Conservation (phyloP, 1,140 invertebrate species). For the Drosophila repleta region DNA sequence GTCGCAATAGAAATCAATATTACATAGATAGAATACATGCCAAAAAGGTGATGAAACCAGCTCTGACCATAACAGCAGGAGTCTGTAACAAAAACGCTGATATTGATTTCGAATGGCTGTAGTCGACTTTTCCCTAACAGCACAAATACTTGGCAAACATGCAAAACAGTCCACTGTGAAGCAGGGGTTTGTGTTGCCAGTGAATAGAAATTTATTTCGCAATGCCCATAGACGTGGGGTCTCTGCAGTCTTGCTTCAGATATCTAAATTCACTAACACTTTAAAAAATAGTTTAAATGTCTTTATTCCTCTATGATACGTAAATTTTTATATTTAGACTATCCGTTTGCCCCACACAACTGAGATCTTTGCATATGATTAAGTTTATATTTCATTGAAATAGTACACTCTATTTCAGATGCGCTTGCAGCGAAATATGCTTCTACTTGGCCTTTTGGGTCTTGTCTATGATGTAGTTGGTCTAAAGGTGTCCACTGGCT, state of each 20-base stretch:
- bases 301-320: too few species aligned
- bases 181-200: conserved; percentile 45
- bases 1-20: conserved; percentile 80
- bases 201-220: background rate
- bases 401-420: conserved; percentile 40
- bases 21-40: conserved; percentile 61
- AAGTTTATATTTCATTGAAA: background rate
- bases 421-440: conserved; percentile 24
- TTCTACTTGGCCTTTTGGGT: conserved; percentile 49
- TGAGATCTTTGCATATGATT: too few species aligned
- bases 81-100: conserved; percentile 28
- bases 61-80: conserved; percentile 71
- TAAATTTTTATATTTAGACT: too few species aligned
- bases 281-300: too few species aligned
- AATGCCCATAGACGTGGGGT: background rate
- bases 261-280: too few species aligned
- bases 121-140: conserved; percentile 20
- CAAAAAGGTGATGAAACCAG: conserved; percentile 73
- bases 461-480: conserved; percentile 22
- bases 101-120: conserved; percentile 55
- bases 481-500: conserved; percentile 71
- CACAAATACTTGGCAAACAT: conserved; percentile 30
- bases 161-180: conserved; percentile 56
- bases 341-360: background rate
- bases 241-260: too few species aligned